Evolutionary conservation across 2,113 vertebrate species (phyloP), one percentile per base, ranked within the genome.

Genomic region (Lucifuga dentata): DNA sequence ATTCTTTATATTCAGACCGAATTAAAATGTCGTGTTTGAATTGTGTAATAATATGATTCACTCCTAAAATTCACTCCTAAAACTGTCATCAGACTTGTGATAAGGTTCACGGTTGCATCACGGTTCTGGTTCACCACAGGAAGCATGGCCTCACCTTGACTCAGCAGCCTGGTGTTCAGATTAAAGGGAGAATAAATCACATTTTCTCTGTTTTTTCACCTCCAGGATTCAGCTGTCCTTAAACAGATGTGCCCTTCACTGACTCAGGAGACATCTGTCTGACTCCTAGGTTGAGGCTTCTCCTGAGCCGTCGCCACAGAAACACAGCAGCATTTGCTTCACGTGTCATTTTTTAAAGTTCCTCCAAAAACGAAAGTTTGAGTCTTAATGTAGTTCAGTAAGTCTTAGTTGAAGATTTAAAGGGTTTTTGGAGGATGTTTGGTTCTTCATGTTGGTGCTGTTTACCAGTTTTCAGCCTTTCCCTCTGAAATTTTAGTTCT

Each of bases 221-320:
- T 63, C 20, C 61, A 88, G 90, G 81, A 72, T 39, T 76, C 67
- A 45, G 43, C 12, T n/a, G 0, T 39, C 50, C 21, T 13, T 40
- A 41, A 76, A 60, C 48, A 23, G 68, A 60, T 68, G 19, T 41
- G 24, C 16, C 38, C 36, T 19, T 66, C 62, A 29, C 36, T 76
- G 61, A 29, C 33, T 10, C 67, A 69, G 49, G 57, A 74, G 48
- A 68, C 64, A 2, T 53, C 50, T 11, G 5, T 66, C 7, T 59
- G 26, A 17, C 5, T 32, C 46, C 64, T 33, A 11, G 15, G 15
- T 49, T 8, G 8, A 38, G 21, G 13, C 5, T 35, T n/a, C 16
- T 72, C 10, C 26, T n/a, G 4, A 38, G 21, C 21, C 1, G 11
- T 58, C 4, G 10, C 52, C 44, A n/a, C 20, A 48, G 73, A 49